phyloP scores from a whole-genome alignment of 92 coral and sea anemone genomes.

The Montipora capitata region DNA sequence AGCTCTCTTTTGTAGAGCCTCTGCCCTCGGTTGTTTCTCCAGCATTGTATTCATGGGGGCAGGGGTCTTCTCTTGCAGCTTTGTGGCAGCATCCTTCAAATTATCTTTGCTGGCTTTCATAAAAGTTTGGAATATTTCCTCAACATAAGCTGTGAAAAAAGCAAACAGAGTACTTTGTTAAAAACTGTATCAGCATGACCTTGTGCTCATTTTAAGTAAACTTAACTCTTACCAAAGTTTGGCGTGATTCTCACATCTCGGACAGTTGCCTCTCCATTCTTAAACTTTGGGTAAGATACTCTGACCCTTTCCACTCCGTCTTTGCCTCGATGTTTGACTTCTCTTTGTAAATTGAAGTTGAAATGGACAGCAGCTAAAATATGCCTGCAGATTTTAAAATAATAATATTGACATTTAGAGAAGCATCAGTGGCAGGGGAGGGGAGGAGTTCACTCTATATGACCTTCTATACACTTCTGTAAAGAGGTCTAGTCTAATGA shows the following conservation, averaged over 20 bases:
- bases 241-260: conserved; percentile 30
- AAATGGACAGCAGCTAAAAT: conserved; percentile 37
- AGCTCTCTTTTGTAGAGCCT: conserved; percentile 29
- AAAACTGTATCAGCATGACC: not conserved
- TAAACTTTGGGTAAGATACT: conserved; percentile 29
- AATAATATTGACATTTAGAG: not conserved
- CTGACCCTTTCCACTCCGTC: not conserved
- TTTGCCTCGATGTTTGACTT: not conserved
- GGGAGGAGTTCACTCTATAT: not conserved
- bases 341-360: conserved; percentile 25
- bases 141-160: conserved; percentile 44
- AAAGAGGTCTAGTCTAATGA: no score
- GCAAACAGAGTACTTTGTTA: not conserved
- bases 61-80: conserved; percentile 50
- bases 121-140: conserved; percentile 53
- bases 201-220: not conserved
- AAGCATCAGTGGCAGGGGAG: no score
- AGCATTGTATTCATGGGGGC: conserved; percentile 70
- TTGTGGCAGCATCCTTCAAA: conserved; percentile 28
- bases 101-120: conserved; percentile 33
- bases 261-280: conserved; percentile 49
- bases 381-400: conserved; percentile 16
- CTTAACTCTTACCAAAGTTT: conserved; percentile 27
- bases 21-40: conserved; percentile 60
- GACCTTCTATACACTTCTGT: no score